Percentiles rank a stretch among this genome's conserved stretches.
Evolutionary conservation across 2,797 vertebrate species (phyloP).

Genomic region (Channa striata): DNA sequence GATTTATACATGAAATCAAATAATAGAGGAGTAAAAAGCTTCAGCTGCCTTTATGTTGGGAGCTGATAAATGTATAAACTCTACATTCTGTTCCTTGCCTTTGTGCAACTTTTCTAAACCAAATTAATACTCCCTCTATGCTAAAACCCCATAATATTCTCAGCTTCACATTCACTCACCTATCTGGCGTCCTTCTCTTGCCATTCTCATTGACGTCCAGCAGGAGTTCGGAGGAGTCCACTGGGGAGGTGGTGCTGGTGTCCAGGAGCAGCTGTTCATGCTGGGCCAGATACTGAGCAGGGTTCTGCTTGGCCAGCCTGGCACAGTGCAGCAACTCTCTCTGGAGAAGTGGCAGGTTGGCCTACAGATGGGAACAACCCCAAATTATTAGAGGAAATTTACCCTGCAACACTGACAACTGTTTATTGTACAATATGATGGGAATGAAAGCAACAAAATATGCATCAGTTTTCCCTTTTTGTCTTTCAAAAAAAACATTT

Average conservation of each 20-base stretch:
- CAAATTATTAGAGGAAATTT: slow-evolving; percentile 6
- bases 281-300: slow-evolving; percentile 97
- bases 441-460: slow-evolving; percentile 1
- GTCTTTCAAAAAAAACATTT: slow-evolving; percentile 4
- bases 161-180: slow-evolving; percentile 50
- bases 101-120: background rate
- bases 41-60: slow-evolving; percentile 23
- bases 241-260: slow-evolving; percentile 91
- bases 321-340: slow-evolving; percentile 97
- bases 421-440: background rate
- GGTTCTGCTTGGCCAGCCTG: slow-evolving; percentile 97
- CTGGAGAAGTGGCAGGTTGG: slow-evolving; percentile 97
- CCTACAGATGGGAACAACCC: slow-evolving; percentile 77
- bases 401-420: background rate
- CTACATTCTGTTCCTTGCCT: background rate
- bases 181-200: slow-evolving; percentile 88
- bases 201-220: slow-evolving; percentile 89
- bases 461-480: slow-evolving; percentile 9
- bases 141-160: background rate
- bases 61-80: slow-evolving; percentile 6
- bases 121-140: background rate
- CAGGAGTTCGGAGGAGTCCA: slow-evolving; percentile 95
- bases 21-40: slow-evolving; percentile 32
- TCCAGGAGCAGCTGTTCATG: slow-evolving; percentile 98
- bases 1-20: slow-evolving; percentile 66